Percentiles rank a stretch among this genome's conserved stretches.
Evolutionary conservation across 2,113 vertebrate species (phyloP).

Genomic region (Coturnix japonica): DNA sequence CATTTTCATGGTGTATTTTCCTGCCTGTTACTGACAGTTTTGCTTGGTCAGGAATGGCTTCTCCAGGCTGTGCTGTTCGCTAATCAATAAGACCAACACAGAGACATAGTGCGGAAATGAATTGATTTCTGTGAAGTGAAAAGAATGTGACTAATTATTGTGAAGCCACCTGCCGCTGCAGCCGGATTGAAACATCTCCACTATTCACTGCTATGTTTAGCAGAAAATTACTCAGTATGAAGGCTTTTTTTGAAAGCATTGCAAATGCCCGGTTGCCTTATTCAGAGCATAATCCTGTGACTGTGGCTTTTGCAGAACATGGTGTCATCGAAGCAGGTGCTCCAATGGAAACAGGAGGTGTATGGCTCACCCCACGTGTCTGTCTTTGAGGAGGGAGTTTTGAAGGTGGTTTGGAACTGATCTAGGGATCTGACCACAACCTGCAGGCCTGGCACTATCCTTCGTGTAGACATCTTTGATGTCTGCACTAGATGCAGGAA

Average conservation of each 20-base stretch:
- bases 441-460: background rate
- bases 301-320: background rate
- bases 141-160: constrained; percentile 25
- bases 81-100: background rate
- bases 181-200: background rate
- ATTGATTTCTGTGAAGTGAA: background rate
- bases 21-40: background rate
- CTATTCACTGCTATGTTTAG: background rate
- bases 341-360: background rate
- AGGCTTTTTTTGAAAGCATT: background rate
- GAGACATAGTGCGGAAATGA: background rate
- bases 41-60: background rate
- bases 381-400: background rate
- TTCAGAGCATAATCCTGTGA: background rate
- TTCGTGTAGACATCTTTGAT: background rate
- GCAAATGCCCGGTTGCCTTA: background rate
- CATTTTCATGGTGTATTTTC: background rate
- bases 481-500: background rate
- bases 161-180: background rate
- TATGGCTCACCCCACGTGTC: background rate
- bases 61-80: background rate
- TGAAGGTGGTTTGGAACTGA: background rate
- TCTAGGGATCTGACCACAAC: fast-evolving
- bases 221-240: background rate
- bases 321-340: background rate